These are phyloP conservation scores for Conistra vaccinii DNA, from an alignment of 2,888 invertebrate species.

Conservation along the genomic window DNA sequence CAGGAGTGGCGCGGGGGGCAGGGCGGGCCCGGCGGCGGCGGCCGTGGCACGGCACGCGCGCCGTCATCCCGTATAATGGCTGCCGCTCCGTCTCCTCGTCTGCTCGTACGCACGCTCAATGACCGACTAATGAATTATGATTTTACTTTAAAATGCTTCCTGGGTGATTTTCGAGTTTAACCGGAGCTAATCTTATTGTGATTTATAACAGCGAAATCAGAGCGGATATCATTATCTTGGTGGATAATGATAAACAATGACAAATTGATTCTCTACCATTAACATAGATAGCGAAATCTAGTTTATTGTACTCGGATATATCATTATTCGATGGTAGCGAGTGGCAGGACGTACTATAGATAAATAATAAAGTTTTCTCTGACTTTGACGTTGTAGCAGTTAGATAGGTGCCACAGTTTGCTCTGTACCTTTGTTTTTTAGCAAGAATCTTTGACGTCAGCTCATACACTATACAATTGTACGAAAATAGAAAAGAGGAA, in stretches of 20 bases:
- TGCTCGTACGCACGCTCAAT: constrained; percentile 80
- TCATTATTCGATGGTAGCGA: constrained; percentile 50
- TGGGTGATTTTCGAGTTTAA: constrained; percentile 82
- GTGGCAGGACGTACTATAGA: constrained; percentile 32
- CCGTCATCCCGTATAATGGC: constrained; percentile 89
- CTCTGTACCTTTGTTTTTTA: constrained; percentile 13
- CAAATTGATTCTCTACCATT: constrained; percentile 68
- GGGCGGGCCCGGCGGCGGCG: constrained; percentile 70
- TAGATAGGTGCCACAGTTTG: background rate
- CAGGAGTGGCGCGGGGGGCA: constrained; percentile 65
- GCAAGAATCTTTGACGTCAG: constrained; percentile 30
- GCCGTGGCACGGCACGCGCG: constrained; percentile 84
- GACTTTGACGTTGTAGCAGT: background rate
- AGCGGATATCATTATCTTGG: constrained; percentile 65
- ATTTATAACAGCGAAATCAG: constrained; percentile 67
- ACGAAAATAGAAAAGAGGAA: constrained; percentile 44
- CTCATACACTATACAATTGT: constrained; percentile 10
- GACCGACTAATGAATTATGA: constrained; percentile 87
- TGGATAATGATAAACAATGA: constrained; percentile 68
- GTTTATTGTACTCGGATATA: constrained; percentile 59
- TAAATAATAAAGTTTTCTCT: constrained; percentile 33
- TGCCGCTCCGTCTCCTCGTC: constrained; percentile 76
- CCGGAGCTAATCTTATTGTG: constrained; percentile 74
- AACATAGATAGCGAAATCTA: constrained; percentile 60
- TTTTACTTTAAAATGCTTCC: constrained; percentile 83